Percentiles rank a stretch among this genome's conserved stretches.
phyloP scores from a whole-genome alignment of 2,888 invertebrate genomes.

The Epirrita christyi region DNA sequence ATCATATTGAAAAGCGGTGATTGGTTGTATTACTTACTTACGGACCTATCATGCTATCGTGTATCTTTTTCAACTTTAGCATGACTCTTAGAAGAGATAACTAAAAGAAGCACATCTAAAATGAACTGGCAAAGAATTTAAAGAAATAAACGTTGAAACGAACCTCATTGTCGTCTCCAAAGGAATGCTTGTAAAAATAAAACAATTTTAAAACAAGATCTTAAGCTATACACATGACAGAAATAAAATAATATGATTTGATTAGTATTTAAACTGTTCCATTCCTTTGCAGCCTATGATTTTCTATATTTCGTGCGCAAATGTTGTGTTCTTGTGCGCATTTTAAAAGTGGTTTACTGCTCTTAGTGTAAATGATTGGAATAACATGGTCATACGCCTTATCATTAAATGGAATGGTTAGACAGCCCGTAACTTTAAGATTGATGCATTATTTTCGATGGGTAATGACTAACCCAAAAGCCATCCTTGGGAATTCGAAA shows the following conservation, averaged over 20 bases:
- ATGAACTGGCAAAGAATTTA: constrained; percentile 44
- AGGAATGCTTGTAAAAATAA: constrained; percentile 83
- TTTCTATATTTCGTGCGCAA: constrained; percentile 1
- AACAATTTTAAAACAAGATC: constrained; percentile 47
- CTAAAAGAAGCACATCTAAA: constrained; percentile 52
- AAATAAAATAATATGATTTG: constrained; percentile 1
- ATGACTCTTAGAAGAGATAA: background rate
- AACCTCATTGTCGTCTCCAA: constrained; percentile 86
- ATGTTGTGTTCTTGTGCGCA: background rate
- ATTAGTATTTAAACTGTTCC: background rate
- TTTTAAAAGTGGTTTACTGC: background rate
- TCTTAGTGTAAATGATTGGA: constrained; percentile 11
- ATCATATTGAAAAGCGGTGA: too few relatives aligned
- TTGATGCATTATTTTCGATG: background rate
- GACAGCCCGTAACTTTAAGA: background rate
- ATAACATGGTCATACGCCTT: constrained; percentile 3
- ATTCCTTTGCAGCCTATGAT: constrained; percentile 30
- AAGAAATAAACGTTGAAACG: constrained; percentile 58
- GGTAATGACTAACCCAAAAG: background rate
- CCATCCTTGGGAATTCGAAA: background rate
- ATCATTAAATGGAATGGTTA: constrained; percentile 9
- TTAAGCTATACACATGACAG: constrained; percentile 17
- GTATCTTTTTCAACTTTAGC: background rate
- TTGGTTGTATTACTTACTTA: too few relatives aligned
- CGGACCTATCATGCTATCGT: background rate